Evolutionary conservation across 2,888 invertebrate genomes (phyloP), one percentile per base, ranked within the genome.

Genomic region (Phyllotreta striolata): DNA sequence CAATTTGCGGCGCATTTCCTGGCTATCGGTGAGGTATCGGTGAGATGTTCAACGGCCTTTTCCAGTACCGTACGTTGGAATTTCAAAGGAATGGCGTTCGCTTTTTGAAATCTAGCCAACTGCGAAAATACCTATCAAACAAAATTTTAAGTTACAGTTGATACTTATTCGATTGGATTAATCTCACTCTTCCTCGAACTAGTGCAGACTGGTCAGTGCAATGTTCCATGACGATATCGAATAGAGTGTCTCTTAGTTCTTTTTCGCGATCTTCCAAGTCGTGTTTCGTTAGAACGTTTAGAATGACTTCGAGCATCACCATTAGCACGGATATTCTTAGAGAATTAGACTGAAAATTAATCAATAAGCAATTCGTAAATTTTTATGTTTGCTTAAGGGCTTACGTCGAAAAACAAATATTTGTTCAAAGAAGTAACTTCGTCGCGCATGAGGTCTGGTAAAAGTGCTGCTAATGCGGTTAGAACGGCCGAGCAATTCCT

Each of bases 11-110:
- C 93, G 66, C 89, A 88, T 81, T 95, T 96, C 37, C 97, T 85
- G 0, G 96, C 97, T 60, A 87, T 85, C 5, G 92, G 90, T 1
- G 92, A 91, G 79, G 91, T 93, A 79, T 98, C 98, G 59, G 87
- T 84, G 44, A 98, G 82, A 14, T 95, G 88, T 6, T 88, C 87
- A 8, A 89, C 86, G 0, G 87, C 85, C 38, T 88, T 85, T 70
- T 87, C 84, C 55, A 95, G 82, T 44, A 96, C 86, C 7, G 83
- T 81, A 24, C 87, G 86, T 75, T 92, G 89, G 63, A 89, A 85
- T 5, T 83, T 83, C 46, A 94, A 83, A 0, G 96, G 95, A 44
- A 97, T 87, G 2, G 91, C 90, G 75, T 90, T 88, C 73, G 91
- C 90, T 57, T 88, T 86, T 73, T 93, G 91, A 63, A 98, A 84